Percentiles rank a stretch among this genome's conserved stretches.
Evolutionary conservation across 2,113 vertebrate species (phyloP).

Genomic region (Henicopernis longicauda): DNA sequence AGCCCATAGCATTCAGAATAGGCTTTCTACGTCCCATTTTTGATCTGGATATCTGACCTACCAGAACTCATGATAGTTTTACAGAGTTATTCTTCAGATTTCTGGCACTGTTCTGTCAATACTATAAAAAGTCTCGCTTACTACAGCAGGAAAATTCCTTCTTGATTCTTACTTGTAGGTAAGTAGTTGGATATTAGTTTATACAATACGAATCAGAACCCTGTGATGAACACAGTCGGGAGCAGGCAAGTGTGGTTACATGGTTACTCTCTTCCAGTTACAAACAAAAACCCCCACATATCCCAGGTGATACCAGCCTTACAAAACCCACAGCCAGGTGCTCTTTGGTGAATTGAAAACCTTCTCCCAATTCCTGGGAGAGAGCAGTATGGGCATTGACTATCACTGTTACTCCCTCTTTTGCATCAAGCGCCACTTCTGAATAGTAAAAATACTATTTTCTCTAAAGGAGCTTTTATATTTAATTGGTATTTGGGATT

Average conservation of each 20-base stretch:
- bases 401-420: not conserved
- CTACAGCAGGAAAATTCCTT: not conserved
- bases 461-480: not conserved
- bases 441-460: not conserved
- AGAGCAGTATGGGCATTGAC: not conserved
- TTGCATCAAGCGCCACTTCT: not conserved
- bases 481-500: not conserved
- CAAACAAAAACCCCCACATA: fast-evolving
- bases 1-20: not conserved
- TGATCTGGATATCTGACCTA: not conserved
- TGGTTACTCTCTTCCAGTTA: not conserved
- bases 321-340: not conserved
- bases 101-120: not conserved
- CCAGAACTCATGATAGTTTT: not conserved
- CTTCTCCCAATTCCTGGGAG: not conserved
- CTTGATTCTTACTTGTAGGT: not conserved
- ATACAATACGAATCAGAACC: fast-evolving
- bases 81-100: not conserved
- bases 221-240: not conserved
- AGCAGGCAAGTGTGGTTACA: not conserved
- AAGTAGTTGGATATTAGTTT: not conserved
- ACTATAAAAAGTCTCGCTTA: not conserved
- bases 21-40: not conserved
- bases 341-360: not conserved
- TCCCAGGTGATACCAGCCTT: not conserved